Conservation (phyloP, 2,797 vertebrate genomes). For the Notolepis coatsorum region DNA sequence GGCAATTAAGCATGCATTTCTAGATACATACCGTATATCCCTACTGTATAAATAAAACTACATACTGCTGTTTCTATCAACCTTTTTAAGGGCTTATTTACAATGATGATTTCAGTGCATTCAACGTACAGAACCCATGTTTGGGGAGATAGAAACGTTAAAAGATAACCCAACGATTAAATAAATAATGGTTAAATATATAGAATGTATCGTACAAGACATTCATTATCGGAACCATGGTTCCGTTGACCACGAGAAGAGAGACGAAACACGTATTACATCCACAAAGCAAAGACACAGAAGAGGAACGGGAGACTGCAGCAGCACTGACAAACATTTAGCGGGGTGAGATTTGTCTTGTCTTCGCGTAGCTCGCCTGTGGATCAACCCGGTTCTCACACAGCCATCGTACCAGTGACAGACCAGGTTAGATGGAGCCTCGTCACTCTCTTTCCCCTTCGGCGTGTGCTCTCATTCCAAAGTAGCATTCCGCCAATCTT, state of each 20-base stretch:
- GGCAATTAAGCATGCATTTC: neutral
- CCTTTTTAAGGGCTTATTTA: conserved; percentile 29
- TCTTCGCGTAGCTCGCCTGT: conserved; percentile 45
- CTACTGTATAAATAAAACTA: neutral
- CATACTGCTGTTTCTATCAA: conserved; percentile 3
- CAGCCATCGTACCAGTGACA: neutral
- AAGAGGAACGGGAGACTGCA: conserved; percentile 33
- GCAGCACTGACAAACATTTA: conserved; percentile 54
- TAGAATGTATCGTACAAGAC: conserved; percentile 39
- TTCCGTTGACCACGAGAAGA: neutral
- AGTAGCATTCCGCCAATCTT: conserved; percentile 13
- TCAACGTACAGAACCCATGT: conserved; percentile 20
- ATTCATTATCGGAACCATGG: conserved; percentile 31
- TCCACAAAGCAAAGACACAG: conserved; percentile 57
- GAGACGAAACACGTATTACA: conserved; percentile 32
- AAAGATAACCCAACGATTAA: conserved; percentile 55
- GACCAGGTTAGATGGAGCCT: conserved; percentile 24
- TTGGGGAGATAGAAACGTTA: conserved; percentile 30
- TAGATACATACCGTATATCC: neutral
- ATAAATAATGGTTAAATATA: conserved; percentile 70
- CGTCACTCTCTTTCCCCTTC: conserved; percentile 31
- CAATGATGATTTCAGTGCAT: conserved; percentile 43
- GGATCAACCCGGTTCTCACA: conserved; percentile 25
- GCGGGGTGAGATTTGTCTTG: conserved; percentile 40
- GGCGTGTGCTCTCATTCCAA: conserved; percentile 41